Conservation (phyloP, 2,888 invertebrate genomes). For the Lepidocyrtinus sp. region DNA sequence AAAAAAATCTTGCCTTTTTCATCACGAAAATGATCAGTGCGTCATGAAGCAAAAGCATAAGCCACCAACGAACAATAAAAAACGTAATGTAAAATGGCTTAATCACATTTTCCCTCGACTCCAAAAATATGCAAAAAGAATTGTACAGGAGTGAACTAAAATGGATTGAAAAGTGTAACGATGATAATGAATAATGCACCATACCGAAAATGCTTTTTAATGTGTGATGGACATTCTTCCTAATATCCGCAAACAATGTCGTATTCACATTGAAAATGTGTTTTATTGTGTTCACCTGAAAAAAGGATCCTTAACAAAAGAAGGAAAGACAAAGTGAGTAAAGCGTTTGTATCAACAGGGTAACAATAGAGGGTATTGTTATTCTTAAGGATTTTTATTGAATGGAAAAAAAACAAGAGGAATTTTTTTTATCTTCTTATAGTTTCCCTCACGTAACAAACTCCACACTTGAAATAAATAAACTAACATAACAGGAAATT, state of each 20-base stretch:
- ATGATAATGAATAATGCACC: background rate
- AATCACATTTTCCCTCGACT: background rate
- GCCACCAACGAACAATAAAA: slow-evolving; percentile 13
- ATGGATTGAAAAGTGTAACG: background rate
- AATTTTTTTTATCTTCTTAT: slow-evolving; percentile 23
- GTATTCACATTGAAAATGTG: background rate
- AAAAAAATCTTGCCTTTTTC: slow-evolving; percentile 33
- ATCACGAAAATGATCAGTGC: slow-evolving; percentile 31
- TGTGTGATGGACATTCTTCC: background rate
- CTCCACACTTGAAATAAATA: slow-evolving; percentile 9
- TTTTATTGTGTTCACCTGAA: background rate
- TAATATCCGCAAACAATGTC: background rate
- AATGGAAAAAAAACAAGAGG: slow-evolving; percentile 16
- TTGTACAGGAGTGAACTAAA: no score
- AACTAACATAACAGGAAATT: slow-evolving; percentile 35
- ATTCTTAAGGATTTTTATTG: background rate
- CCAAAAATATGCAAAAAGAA: background rate
- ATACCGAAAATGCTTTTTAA: background rate
- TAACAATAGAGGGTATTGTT: slow-evolving; percentile 32
- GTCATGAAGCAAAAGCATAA: slow-evolving; percentile 15
- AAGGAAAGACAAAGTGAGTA: slow-evolving; percentile 11
- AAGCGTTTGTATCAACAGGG: slow-evolving; percentile 5
- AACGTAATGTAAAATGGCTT: background rate
- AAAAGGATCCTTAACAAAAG: slow-evolving; percentile 1
- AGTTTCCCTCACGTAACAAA: slow-evolving; percentile 22